Evolutionary conservation across 1,140 invertebrate species (phyloP).

Genomic region (Aphaenogaster ashmeadi): DNA sequence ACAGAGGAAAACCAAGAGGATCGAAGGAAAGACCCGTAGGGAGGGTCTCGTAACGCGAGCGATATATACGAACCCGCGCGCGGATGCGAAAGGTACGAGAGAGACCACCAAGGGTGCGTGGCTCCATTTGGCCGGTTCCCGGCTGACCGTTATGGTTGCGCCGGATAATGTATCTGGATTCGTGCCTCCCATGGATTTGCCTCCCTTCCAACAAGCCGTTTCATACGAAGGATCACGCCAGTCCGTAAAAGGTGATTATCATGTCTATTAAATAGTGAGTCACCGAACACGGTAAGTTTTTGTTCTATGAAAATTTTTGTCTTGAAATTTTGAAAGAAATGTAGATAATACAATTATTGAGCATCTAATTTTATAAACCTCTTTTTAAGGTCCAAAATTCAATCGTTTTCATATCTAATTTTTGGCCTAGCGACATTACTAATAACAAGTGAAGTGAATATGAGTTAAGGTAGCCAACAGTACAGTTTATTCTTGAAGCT

Average conservation of each 20-base stretch:
- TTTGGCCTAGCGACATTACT: not conserved
- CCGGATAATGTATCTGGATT: slow-evolving; percentile 66
- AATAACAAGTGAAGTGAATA: not conserved
- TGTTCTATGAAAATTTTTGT: not conserved
- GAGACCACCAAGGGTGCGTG: slow-evolving; percentile 57
- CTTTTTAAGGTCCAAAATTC: not conserved
- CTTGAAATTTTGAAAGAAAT: not conserved
- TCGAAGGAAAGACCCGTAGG: slow-evolving; percentile 29
- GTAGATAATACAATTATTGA: not conserved
- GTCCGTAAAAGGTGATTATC: slow-evolving; percentile 13
- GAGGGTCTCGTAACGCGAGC: slow-evolving; percentile 45
- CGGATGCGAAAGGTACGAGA: slow-evolving; percentile 36
- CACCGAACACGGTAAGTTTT: not conserved
- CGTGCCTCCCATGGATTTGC: slow-evolving; percentile 48
- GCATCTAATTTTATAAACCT: not conserved
- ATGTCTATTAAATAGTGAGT: not conserved
- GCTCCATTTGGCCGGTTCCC: slow-evolving; percentile 54
- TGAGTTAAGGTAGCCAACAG: not conserved
- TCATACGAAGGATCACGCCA: slow-evolving; percentile 36
- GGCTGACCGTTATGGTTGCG: slow-evolving; percentile 50
- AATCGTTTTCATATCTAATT: not conserved
- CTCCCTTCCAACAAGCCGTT: not conserved
- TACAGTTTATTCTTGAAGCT: not conserved
- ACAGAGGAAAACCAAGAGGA: slow-evolving; percentile 25
- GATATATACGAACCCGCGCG: slow-evolving; percentile 41